phyloP scores from a whole-genome alignment of 2,113 vertebrate genomes.

The Struthio camelus region DNA sequence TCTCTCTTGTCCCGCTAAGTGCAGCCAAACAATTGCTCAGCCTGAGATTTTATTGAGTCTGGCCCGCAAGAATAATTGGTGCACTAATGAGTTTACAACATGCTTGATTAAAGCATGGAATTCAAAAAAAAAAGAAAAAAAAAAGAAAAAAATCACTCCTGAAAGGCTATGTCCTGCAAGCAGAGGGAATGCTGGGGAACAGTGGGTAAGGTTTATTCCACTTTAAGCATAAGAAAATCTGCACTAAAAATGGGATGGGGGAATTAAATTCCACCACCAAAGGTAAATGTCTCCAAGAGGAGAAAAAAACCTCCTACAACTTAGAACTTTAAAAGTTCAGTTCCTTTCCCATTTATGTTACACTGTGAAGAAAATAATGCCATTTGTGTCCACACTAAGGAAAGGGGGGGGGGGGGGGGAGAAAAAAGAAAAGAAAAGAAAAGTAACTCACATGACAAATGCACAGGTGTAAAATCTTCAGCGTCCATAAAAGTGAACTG shows the following conservation, averaged over 20 bases:
- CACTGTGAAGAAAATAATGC: conserved; percentile 83
- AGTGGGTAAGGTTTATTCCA: conserved; percentile 78
- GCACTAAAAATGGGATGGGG: neutral
- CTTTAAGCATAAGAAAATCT: conserved; percentile 81
- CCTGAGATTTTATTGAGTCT: neutral
- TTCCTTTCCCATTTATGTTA: conserved; percentile 46
- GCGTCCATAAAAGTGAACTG: conserved; percentile 91
- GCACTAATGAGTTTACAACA: neutral
- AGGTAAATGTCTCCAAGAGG: conserved; percentile 50
- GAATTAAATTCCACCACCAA: conserved; percentile 68
- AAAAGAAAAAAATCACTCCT: conserved; percentile 3
- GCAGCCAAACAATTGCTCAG: neutral
- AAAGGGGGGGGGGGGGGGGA: neutral
- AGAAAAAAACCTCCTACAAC: conserved; percentile 64
- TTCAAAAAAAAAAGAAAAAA: neutral
- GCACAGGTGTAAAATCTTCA: conserved; percentile 90
- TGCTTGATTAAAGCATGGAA: conserved; percentile 37
- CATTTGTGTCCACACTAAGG: conserved; percentile 79
- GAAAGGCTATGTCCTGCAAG: conserved; percentile 69
- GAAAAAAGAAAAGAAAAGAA: neutral
- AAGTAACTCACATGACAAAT: conserved; percentile 80
- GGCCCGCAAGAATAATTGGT: neutral
- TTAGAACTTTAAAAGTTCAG: conserved; percentile 73
- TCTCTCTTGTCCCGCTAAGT: neutral
- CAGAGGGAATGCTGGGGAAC: conserved; percentile 80